phyloP scores from a whole-genome alignment of 2,113 vertebrate genomes.

The Microtus richardsoni region DNA sequence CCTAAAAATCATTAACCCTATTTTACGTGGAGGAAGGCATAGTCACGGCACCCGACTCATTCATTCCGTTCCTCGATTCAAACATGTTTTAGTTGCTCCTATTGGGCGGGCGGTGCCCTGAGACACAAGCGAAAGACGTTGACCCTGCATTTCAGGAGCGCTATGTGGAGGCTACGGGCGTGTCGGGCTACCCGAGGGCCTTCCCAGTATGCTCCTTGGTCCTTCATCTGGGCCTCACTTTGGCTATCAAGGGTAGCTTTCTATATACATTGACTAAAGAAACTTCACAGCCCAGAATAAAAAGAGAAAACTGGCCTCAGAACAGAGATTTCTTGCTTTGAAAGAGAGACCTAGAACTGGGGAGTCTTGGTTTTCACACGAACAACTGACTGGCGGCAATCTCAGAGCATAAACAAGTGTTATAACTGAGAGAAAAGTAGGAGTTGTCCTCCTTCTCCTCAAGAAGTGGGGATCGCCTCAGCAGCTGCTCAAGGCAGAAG shows the following conservation, averaged over 20 bases:
- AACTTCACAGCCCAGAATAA: background rate
- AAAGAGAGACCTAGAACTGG: background rate
- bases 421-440: background rate
- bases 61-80: background rate
- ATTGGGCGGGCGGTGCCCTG: background rate
- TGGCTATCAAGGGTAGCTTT: background rate
- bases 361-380: slow-evolving; percentile 17
- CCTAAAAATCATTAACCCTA: background rate
- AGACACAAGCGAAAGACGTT: background rate
- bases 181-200: background rate
- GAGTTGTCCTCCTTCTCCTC: background rate
- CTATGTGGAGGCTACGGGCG: rapidly evolving
- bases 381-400: background rate
- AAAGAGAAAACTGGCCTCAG: background rate
- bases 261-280: background rate
- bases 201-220: background rate
- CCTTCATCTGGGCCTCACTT: background rate
- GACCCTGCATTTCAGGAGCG: background rate
- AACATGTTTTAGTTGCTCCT: background rate
- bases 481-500: background rate
- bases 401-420: background rate
- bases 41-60: background rate
- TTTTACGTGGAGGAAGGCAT: background rate
- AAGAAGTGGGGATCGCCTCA: too few relatives aligned
- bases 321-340: background rate